Evolutionary conservation across 2,888 invertebrate genomes (phyloP), one percentile per base, ranked within the genome.

Genomic region (Apotomis turbidana): DNA sequence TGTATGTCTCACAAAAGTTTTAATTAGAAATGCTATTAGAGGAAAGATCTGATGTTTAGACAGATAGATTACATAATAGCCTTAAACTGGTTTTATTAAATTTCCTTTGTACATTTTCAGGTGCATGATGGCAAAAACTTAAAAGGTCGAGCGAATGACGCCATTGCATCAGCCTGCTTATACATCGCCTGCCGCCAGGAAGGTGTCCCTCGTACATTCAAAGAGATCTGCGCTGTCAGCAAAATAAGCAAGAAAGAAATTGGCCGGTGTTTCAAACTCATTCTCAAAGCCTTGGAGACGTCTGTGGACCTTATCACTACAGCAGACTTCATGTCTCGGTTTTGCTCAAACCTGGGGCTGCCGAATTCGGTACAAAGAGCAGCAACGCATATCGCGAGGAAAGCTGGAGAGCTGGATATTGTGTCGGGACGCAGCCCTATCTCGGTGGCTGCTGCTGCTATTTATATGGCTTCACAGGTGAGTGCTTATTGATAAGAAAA

Each of bases 221-320:
- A 98, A 91, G 99, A 99, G 95, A 99, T 99, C 74, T 99, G 99
- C 89, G 99, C 99, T 0, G 98, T 99, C 66, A 99, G 99, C 85
- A 98, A 98, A 94, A 98, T 99, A 72, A 99, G 99, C 83, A 99
- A 99, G 93, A 99, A 99, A 83, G 99, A 99, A 93, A 99, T 99
- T 74, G 99, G 99, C 0, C 94, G 99, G 77, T 99, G 99, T 87
- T 99, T 99, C 90, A 99, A 99, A 85, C 90, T 99, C 57, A 99
- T 99, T 74, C 93, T 99, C 54, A 99, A 99, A 87, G 98, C 98
- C 0, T 92, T 99, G 67, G 98, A 99, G 87, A 99, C 99, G 0
- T 99, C 97, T 49, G 98, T 99, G 6, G 99, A 99, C 85, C 95
- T 99, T 71, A 99, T 99, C 73, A 99, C 99, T 0, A 99, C 99